These are phyloP conservation scores for Strigops habroptila DNA, from an alignment of 2,113 vertebrate genomes.

Conservation along the genomic window DNA sequence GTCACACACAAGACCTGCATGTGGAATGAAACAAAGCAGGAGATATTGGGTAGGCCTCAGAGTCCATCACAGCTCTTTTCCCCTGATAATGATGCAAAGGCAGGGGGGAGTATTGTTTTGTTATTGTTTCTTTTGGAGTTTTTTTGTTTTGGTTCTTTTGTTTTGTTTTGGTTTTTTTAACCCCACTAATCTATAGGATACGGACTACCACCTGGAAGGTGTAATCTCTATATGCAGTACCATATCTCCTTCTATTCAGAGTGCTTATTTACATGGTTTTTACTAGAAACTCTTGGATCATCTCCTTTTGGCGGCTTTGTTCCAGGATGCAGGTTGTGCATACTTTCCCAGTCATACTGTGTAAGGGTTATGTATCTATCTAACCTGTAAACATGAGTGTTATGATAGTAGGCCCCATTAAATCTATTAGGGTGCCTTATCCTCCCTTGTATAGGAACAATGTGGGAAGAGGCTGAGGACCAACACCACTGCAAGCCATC, in stretches of 20 bases:
- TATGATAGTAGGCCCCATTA: background rate
- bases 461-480: fast-evolving
- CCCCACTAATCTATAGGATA: background rate
- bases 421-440: background rate
- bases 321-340: background rate
- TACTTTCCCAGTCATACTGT: background rate
- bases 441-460: background rate
- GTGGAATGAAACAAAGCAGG: background rate
- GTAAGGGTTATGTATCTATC: background rate
- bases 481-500: background rate
- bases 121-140: background rate
- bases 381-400: background rate
- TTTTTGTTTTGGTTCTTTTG: background rate
- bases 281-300: background rate
- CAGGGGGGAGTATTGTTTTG: background rate
- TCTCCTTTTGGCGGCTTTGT: background rate
- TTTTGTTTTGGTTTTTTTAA: background rate
- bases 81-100: background rate
- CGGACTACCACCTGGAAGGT: background rate
- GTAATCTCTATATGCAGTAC: background rate
- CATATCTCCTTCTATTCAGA: background rate
- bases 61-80: background rate
- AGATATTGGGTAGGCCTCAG: background rate
- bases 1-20: background rate
- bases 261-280: background rate